Base-by-base conservation (phyloP, 1,140 invertebrate genomes). In the Brachionus asplanchnoidis region DNA sequence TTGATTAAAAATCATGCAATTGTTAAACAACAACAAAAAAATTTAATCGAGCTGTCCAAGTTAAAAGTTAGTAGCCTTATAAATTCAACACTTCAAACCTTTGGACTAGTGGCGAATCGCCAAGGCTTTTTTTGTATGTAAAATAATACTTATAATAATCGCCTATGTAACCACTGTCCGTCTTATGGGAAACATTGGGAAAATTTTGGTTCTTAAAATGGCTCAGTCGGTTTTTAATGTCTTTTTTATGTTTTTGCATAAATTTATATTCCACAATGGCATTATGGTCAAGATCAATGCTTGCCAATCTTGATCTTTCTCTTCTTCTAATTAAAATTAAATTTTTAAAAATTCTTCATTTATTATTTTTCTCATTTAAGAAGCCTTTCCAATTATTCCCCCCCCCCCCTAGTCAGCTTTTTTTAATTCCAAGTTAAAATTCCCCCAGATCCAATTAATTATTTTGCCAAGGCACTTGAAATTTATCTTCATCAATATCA, bases 211-310 rank as follows among this genome's bases (percentile, higher is more conserved):
- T 50, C 53, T 77, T 77, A 12, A 77, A 50, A 23, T 77, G 40
- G 26, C 17, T 14, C 11, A 77, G 42, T 50, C 44, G 14, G 12
- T n/a, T 50, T 50, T 77, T 77, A 23, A 77, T 12, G 20, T 50
- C 32, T 50, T 77, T 46, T 23, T 77, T 77, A 50, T 77, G 40
- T 50, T n/a, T 20, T 26, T 77, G 42, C 42, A 50, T 36, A 77
- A 77, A 77, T 50, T 77, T 77, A 20, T 77, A 77, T 50, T 77
- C 73, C 8, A 77, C 40, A 36, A 77, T 77, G 14, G 42, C 73
- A 77, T 77, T 77, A 50, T 77, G 73, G 73, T 77, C 73, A 77
- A 36, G 46, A 50, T 77, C 73, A 50, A 77, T 77, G 42, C 73
- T 77, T 26, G 42, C 23, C 32, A 77, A 77, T 77, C 73, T 77